Evolutionary conservation across 2,113 vertebrate genomes (phyloP).

Genomic region (Caranx melampygus): DNA sequence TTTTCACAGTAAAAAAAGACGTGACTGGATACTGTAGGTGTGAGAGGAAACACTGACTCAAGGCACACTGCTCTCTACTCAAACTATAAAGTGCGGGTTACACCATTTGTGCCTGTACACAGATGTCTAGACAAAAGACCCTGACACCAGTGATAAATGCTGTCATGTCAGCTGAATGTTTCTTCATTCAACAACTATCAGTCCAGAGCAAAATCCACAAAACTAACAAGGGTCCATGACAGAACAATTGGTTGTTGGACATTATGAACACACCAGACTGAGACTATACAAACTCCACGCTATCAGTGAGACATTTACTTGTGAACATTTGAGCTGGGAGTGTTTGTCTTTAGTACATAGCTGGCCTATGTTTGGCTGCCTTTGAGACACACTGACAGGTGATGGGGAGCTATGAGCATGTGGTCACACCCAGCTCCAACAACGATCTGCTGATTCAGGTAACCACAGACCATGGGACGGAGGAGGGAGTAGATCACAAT

Average conservation of each 20-base stretch:
- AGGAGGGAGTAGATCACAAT: not conserved
- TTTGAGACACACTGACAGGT: conserved; percentile 33
- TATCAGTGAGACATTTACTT: not conserved
- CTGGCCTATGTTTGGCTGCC: not conserved
- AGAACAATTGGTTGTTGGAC: not conserved
- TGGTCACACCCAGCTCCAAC: conserved; percentile 43
- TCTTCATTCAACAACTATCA: not conserved
- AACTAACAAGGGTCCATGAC: not conserved
- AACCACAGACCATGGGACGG: too few species aligned
- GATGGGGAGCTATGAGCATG: conserved; percentile 1
- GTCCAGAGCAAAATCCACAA: not conserved
- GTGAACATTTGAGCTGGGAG: not conserved
- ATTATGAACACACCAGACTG: not conserved
- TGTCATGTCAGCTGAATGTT: not conserved
- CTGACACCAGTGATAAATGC: not conserved
- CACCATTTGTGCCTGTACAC: not conserved
- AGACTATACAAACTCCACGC: not conserved
- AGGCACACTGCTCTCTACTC: not conserved
- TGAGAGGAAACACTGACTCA: not conserved
- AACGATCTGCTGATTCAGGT: not conserved
- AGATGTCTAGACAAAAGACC: not conserved
- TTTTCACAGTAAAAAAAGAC: conserved; percentile 10
- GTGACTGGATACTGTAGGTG: not conserved
- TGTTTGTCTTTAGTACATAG: not conserved
- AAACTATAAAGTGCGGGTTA: not conserved